Evolutionary conservation across 1,140 invertebrate species (phyloP).

Genomic region (Drosophila grimshawi): DNA sequence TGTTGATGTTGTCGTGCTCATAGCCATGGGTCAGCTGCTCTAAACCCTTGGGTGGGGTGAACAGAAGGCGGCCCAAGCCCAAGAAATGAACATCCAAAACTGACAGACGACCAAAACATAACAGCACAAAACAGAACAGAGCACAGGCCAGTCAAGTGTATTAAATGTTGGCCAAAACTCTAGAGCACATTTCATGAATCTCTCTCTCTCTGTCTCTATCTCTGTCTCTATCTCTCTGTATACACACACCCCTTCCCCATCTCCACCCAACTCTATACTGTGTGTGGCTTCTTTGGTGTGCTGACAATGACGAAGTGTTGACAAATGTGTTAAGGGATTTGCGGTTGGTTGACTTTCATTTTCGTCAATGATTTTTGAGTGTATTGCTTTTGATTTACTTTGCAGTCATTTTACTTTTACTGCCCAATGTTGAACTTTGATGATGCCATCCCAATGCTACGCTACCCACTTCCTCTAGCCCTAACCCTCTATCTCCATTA

Average conservation of each 20-base stretch:
- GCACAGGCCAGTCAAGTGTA: slow-evolving; percentile 65
- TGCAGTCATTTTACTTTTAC: slow-evolving; percentile 16
- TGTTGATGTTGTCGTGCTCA: slow-evolving; percentile 20
- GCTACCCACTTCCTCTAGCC: no score
- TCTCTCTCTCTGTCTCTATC: no score
- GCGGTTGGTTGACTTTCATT: slow-evolving; percentile 68
- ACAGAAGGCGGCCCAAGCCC: not conserved
- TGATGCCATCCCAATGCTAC: slow-evolving; percentile 8
- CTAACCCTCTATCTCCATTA: not conserved
- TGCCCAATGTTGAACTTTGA: slow-evolving; percentile 10
- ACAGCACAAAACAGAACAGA: slow-evolving; percentile 9
- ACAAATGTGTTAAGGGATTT: slow-evolving; percentile 84
- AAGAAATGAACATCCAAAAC: slow-evolving; percentile 26
- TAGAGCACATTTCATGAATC: slow-evolving; percentile 14
- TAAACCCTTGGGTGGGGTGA: slow-evolving; percentile 18
- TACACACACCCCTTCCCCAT: not conserved
- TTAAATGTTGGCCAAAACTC: slow-evolving; percentile 72
- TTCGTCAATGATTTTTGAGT: slow-evolving; percentile 62
- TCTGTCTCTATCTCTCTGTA: not conserved
- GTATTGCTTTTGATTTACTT: slow-evolving; percentile 70
- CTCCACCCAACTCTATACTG: not conserved
- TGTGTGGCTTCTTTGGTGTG: slow-evolving; percentile 24
- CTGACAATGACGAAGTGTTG: slow-evolving; percentile 83
- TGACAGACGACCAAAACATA: slow-evolving; percentile 17
- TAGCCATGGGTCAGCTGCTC: slow-evolving; percentile 40